Conservation (phyloP, 2,113 vertebrate species). For the Rhinichthys klamathensis region DNA sequence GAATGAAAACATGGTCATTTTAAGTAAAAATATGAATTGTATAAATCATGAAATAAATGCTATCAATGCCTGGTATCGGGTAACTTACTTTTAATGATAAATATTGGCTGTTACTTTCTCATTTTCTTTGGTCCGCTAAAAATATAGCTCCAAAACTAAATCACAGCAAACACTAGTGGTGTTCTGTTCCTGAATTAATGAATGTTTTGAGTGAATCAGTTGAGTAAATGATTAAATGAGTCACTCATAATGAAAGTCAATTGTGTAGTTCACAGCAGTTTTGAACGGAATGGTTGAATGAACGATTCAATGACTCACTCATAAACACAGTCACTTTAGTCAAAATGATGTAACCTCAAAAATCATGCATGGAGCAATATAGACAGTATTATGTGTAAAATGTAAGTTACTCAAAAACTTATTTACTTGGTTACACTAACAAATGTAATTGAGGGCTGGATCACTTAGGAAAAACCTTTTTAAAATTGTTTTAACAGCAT, state of each 20-base stretch:
- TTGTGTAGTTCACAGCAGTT: neutral
- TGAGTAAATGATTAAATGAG: neutral
- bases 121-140: neutral
- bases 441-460: neutral
- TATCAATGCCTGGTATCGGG: neutral
- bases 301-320: neutral
- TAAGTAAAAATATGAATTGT: too few species aligned
- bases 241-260: neutral
- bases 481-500: neutral
- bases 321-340: neutral
- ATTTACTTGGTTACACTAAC: too few species aligned
- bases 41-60: neutral
- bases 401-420: too few species aligned
- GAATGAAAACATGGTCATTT: neutral
- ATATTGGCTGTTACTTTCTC: neutral
- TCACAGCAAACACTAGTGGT: neutral
- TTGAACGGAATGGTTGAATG: neutral
- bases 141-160: neutral
- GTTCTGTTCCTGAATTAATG: neutral
- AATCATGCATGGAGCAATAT: neutral
- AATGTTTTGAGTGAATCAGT: neutral
- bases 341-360: too few species aligned
- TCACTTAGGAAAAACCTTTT: neutral
- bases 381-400: neutral
- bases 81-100: neutral